Conservation (phyloP, 1,140 invertebrate genomes). For the Drosophila takahashii region DNA sequence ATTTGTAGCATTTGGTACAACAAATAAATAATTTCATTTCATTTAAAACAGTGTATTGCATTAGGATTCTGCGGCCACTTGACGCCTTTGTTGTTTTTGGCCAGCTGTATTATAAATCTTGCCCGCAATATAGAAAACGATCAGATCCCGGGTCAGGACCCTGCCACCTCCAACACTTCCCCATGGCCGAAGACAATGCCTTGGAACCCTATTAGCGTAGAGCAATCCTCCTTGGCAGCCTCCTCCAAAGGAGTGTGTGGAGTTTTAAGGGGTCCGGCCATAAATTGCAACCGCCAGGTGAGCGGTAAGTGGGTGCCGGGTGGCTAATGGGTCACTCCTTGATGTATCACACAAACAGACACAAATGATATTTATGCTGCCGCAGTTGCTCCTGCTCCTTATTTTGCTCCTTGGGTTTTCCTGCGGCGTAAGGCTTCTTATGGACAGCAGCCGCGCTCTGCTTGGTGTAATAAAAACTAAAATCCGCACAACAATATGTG, state of each 20-base stretch:
- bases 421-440: slow-evolving; percentile 57
- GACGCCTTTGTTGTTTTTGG: slow-evolving; percentile 64
- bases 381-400: slow-evolving; percentile 16
- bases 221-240: slow-evolving; percentile 23
- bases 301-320: slow-evolving; percentile 27
- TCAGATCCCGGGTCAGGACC: slow-evolving; percentile 13
- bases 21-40: neutral
- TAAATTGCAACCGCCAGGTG: slow-evolving; percentile 77
- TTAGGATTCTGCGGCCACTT: slow-evolving; percentile 43
- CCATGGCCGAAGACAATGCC: slow-evolving; percentile 55
- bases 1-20: neutral
- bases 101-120: slow-evolving; percentile 74
- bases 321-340: slow-evolving; percentile 47
- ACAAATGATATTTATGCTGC: slow-evolving; percentile 79
- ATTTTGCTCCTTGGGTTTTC: neutral
- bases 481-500: slow-evolving; percentile 83
- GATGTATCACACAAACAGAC: slow-evolving; percentile 79
- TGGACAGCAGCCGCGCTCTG: slow-evolving; percentile 64
- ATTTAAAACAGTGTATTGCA: neutral
- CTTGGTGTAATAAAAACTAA: slow-evolving; percentile 81
- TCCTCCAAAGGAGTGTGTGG: slow-evolving; percentile 34
- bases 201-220: slow-evolving; percentile 74
- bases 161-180: slow-evolving; percentile 5
- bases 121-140: slow-evolving; percentile 38
- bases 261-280: slow-evolving; percentile 71